Evolutionary conservation across 2,888 invertebrate species (phyloP).

Genomic region (Carcina quercana): DNA sequence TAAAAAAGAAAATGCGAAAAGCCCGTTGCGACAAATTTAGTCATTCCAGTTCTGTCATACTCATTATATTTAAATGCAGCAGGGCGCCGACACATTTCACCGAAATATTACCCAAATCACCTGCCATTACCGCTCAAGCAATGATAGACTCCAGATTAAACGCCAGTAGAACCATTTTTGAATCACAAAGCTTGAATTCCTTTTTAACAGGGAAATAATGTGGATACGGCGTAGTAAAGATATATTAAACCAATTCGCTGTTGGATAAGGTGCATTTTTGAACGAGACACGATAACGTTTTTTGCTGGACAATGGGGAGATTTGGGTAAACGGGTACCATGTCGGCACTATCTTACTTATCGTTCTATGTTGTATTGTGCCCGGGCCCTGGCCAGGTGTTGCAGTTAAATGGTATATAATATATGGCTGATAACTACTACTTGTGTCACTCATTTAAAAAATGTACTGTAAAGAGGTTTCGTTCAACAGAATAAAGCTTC

Average conservation of each 20-base stretch:
- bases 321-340: conserved; percentile 43
- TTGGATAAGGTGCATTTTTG: conserved; percentile 22
- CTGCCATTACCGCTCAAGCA: conserved; percentile 27
- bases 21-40: conserved; percentile 45
- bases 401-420: no score
- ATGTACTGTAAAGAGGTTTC: no score
- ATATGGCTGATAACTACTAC: no score
- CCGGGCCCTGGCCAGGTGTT: no score
- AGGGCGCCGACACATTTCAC: conserved; percentile 39
- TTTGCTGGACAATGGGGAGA: conserved; percentile 40
- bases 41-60: conserved; percentile 47
- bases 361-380: conserved; percentile 31
- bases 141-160: conserved; percentile 22
- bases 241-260: neutral
- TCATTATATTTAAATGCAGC: conserved; percentile 57
- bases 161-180: conserved; percentile 24
- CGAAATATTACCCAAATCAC: conserved; percentile 40
- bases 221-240: neutral
- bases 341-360: conserved; percentile 39
- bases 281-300: neutral
- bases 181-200: conserved; percentile 11
- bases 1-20: conserved; percentile 28
- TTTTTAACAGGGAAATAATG: neutral
- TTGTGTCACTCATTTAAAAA: no score
- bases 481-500: no score